phyloP scores from a whole-genome alignment of 2,888 invertebrate genomes.

The Neoascia interrupta region DNA sequence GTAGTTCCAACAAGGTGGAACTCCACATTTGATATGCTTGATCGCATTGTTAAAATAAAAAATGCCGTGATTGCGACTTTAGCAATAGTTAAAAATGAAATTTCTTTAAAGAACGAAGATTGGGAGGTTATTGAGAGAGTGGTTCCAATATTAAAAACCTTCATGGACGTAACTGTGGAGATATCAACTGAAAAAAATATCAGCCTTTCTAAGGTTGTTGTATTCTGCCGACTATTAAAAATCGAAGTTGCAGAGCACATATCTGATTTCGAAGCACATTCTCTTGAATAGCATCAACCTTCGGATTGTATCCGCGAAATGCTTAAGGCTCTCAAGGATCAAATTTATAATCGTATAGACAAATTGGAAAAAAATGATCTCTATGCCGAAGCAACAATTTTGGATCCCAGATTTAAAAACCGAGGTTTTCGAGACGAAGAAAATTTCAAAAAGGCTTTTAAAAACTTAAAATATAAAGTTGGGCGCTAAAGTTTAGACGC shows the following conservation, averaged over 20 bases:
- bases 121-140: conserved; percentile 19
- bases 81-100: conserved; percentile 13
- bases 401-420: conserved; percentile 32
- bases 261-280: neutral
- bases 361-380: conserved; percentile 8
- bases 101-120: conserved; percentile 6
- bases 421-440: neutral
- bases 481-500: too few relatives aligned
- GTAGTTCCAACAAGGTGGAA: conserved; percentile 48
- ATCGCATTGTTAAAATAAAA: conserved; percentile 29
- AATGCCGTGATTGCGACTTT: conserved; percentile 34
- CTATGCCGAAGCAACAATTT: conserved; percentile 29
- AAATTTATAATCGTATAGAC: neutral
- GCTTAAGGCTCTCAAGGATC: neutral
- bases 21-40: conserved; percentile 41
- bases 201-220: conserved; percentile 31
- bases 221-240: conserved; percentile 3
- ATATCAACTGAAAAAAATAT: conserved; percentile 28
- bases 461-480: neutral
- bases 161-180: conserved; percentile 26
- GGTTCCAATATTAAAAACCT: conserved; percentile 23
- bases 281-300: neutral
- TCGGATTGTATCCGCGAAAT: neutral
- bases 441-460: conserved; percentile 19
- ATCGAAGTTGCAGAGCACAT: neutral